These are phyloP conservation scores for Notospermus geniculatus DNA, from an alignment of 1,140 invertebrate genomes.

Conservation along the genomic window DNA sequence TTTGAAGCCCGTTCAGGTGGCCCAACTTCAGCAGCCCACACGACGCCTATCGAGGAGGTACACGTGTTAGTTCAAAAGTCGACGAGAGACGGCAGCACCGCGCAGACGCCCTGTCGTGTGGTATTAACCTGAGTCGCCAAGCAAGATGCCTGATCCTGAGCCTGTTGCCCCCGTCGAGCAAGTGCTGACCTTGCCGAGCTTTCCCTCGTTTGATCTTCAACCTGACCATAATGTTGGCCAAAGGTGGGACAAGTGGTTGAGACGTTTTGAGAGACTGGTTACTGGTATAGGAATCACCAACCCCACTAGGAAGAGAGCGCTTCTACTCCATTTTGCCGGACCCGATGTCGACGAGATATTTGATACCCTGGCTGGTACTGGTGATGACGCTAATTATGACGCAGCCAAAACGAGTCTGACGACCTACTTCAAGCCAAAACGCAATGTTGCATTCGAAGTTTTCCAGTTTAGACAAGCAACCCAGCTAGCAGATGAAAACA, in stretches of 20 bases:
- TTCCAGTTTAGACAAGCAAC: background rate
- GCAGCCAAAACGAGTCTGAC: background rate
- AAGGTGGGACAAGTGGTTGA: slow-evolving; percentile 19
- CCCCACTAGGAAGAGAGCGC: slow-evolving; percentile 11
- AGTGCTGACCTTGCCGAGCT: background rate
- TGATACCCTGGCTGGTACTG: slow-evolving; percentile 14
- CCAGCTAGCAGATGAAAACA: background rate
- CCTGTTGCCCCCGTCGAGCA: too few species aligned
- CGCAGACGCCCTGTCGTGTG: too few species aligned
- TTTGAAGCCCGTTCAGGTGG: too few species aligned
- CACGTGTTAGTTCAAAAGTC: too few species aligned
- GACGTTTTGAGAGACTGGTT: slow-evolving; percentile 16
- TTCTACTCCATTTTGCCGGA: slow-evolving; percentile 22
- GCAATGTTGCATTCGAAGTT: background rate
- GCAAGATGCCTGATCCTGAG: too few species aligned
- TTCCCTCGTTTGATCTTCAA: slow-evolving; percentile 11
- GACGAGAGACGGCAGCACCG: too few species aligned
- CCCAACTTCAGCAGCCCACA: too few species aligned
- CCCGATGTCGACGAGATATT: slow-evolving; percentile 18
- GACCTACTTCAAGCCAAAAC: slow-evolving; percentile 1
- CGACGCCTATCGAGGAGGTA: too few species aligned
- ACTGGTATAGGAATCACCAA: slow-evolving; percentile 17
- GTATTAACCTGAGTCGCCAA: too few species aligned
- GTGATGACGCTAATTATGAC: background rate
- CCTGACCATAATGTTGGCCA: slow-evolving; percentile 11